A percentile compares a stretch with the other conserved stretches of the same genome.
These are phyloP conservation scores for Nebria ingens DNA, from an alignment of 1,140 invertebrate genomes.

Conservation along the genomic window DNA sequence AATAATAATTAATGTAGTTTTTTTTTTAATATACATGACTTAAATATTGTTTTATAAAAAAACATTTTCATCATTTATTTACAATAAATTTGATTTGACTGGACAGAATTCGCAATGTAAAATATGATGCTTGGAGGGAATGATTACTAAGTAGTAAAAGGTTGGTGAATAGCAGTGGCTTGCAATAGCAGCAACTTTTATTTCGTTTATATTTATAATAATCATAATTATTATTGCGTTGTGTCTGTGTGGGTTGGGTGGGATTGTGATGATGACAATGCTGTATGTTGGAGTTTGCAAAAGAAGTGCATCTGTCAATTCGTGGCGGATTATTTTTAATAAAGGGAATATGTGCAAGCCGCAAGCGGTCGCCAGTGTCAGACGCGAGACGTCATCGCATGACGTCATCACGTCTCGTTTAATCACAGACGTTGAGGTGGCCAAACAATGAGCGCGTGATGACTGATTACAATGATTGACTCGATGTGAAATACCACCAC, in stretches of 20 bases:
- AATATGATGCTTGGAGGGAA: conserved; percentile 36
- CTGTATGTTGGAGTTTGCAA: too few relatives aligned
- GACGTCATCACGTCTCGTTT: not conserved
- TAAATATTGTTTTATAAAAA: conserved; percentile 30
- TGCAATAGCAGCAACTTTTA: not conserved
- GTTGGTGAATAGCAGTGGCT: conserved; percentile 5
- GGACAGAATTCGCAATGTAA: conserved; percentile 36
- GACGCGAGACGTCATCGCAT: too few relatives aligned
- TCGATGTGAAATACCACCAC: not conserved
- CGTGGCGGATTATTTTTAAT: too few relatives aligned
- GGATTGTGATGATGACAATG: too few relatives aligned
- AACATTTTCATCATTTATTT: conserved; percentile 32
- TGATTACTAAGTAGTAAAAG: conserved; percentile 18
- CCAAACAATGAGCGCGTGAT: not conserved
- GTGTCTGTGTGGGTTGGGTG: too few relatives aligned
- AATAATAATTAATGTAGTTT: conserved; percentile 27
- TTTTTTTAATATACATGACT: conserved; percentile 27
- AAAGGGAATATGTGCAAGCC: too few relatives aligned
- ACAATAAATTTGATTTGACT: conserved; percentile 37
- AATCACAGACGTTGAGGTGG: not conserved
- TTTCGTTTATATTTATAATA: too few relatives aligned
- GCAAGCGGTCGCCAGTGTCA: not conserved
- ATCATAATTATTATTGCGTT: too few relatives aligned
- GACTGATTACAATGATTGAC: too few relatives aligned
- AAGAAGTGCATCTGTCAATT: too few relatives aligned